A percentile compares a stretch with the other conserved stretches of the same genome.
Conservation (phyloP, 2,113 vertebrate genomes). For the Otolemur garnettii region DNA sequence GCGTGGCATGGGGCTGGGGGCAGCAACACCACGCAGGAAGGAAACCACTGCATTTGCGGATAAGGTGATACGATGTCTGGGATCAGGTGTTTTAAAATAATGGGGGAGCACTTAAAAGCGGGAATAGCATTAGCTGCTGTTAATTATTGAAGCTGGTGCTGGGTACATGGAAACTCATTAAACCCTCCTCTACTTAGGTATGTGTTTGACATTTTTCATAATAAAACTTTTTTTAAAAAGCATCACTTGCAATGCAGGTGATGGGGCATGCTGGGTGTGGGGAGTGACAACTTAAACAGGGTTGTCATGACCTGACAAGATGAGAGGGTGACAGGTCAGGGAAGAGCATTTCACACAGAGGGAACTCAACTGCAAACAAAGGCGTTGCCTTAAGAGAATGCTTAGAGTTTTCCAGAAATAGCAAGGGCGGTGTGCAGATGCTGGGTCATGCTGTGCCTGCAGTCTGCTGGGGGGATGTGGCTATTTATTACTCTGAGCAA, state of each 20-base stretch:
- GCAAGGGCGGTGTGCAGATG: not conserved
- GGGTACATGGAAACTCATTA: no score
- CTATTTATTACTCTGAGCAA: not conserved
- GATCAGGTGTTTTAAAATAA: not conserved
- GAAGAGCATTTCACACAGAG: not conserved
- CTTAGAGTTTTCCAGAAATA: not conserved
- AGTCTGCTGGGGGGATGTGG: not conserved
- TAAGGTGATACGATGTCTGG: not conserved
- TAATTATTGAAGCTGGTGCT: not conserved
- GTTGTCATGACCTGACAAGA: not conserved
- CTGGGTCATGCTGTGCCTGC: accelerated
- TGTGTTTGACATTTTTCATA: not conserved
- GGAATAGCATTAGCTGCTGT: not conserved
- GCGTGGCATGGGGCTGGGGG: not conserved
- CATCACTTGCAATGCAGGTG: no score
- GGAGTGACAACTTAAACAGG: not conserved
- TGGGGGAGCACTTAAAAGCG: not conserved
- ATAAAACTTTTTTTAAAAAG: not conserved
- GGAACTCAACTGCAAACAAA: no score
- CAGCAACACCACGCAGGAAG: not conserved
- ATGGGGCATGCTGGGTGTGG: not conserved
- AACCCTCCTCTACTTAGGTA: not conserved
- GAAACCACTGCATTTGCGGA: not conserved
- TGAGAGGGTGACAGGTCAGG: not conserved
- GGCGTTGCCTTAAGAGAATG: not conserved